Percentiles rank a stretch among this genome's conserved stretches.
phyloP scores from a whole-genome alignment of 1,140 invertebrate genomes.

The Drosophila leontia region DNA sequence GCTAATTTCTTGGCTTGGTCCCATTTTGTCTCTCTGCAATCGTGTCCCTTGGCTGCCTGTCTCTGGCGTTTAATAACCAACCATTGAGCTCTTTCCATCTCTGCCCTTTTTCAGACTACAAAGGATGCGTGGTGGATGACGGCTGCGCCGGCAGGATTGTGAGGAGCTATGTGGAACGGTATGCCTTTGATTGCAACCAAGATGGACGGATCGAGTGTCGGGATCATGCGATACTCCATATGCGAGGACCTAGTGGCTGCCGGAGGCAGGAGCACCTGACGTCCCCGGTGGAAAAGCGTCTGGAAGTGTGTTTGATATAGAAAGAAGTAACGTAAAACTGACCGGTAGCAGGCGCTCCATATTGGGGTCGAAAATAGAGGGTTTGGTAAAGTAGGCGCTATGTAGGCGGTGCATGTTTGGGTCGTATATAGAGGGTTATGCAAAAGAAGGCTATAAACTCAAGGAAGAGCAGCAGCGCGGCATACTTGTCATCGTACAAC shows the following conservation, averaged over 20 bases:
- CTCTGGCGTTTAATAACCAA: conserved; percentile 34
- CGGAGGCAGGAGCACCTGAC: neutral
- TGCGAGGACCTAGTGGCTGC: conserved; percentile 66
- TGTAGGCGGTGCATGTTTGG: conserved; percentile 7
- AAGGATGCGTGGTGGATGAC: conserved; percentile 39
- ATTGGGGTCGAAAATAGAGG: conserved; percentile 18
- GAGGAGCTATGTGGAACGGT: conserved; percentile 46
- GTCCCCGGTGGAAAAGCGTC: neutral
- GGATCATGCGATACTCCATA: conserved; percentile 70
- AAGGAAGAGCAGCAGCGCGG: conserved; percentile 60
- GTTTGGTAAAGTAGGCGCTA: conserved; percentile 5
- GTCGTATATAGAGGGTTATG: conserved; percentile 61
- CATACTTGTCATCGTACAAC: conserved; percentile 54
- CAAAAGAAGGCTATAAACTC: conserved; percentile 62
- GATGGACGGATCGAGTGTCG: conserved; percentile 66
- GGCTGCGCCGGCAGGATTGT: conserved; percentile 55
- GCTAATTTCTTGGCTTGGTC: neutral
- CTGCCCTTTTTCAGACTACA: conserved; percentile 47
- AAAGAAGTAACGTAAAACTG: conserved; percentile 1
- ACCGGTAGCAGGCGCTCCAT: conserved; percentile 26
- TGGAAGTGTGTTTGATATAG: conserved; percentile 43
- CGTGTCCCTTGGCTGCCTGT: neutral
- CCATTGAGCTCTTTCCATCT: conserved; percentile 7
- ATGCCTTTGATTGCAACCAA: conserved; percentile 62
- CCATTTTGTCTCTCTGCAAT: conserved; percentile 3